Percentiles rank a stretch among this genome's conserved stretches.
Evolutionary conservation across 2,113 vertebrate species (phyloP).

Genomic region (Xiphophorus maculatus): DNA sequence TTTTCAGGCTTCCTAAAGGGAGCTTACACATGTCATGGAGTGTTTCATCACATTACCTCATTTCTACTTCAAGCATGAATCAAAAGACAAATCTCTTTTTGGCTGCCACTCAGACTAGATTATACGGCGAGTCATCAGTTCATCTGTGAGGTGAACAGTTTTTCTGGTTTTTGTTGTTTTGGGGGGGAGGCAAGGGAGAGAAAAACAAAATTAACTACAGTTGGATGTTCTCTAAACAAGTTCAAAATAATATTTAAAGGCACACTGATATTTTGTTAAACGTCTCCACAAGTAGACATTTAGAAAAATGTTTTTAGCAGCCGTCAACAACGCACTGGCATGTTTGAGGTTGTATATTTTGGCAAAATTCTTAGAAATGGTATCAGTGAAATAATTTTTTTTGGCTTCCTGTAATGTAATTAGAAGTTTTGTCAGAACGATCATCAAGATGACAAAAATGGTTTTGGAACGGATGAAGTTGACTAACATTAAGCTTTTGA

Average conservation of each 20-base stretch:
- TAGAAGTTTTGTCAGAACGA: neutral
- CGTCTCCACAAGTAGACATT: neutral
- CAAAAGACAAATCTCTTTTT: neutral
- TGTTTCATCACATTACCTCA: conserved; percentile 15
- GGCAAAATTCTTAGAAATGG: neutral
- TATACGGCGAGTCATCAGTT: neutral
- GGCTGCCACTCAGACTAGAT: neutral
- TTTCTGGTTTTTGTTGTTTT: neutral
- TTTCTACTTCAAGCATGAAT: neutral
- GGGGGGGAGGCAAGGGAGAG: too few relatives aligned
- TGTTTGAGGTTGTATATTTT: neutral
- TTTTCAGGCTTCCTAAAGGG: conserved; percentile 27
- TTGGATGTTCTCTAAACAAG: neutral
- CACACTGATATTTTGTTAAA: neutral
- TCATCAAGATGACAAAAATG: neutral
- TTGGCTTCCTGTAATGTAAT: neutral
- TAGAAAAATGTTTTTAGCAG: neutral
- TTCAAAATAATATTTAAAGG: neutral
- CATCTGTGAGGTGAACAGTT: neutral
- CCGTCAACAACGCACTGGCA: neutral
- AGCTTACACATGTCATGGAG: conserved; percentile 12
- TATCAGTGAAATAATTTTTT: too few relatives aligned
- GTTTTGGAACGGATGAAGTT: neutral
- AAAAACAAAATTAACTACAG: neutral
- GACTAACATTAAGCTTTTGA: neutral